Base-by-base conservation (phyloP, 2,888 invertebrate genomes). In the Chymomyza fuscimana region DNA sequence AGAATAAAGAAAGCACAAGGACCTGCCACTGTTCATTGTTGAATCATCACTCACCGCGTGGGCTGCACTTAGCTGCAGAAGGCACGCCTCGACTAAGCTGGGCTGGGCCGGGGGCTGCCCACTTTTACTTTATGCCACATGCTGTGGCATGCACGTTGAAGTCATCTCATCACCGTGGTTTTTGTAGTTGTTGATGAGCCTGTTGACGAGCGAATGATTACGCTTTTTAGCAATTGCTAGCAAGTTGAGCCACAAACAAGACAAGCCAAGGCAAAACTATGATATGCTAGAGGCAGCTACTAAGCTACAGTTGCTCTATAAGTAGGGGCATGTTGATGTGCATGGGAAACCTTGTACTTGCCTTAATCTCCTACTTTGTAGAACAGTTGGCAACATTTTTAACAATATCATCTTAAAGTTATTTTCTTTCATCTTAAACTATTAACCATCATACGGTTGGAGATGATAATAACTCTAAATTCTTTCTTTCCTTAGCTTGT, bases 21-120 rank as follows among this genome's bases (percentile, higher is more conserved):
- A 58, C 74, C 79, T 86, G 83, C 77, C 83, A 84, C 79, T 86
- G 87, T 86, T 86, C 83, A 84, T 86, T 86, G 80, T 84, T 79
- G 85, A 82, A 80, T 84, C 83, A 86, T 84, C 83, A 82, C 85
- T 84, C 83, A 84, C 74, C 65, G 16, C 52, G 16, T 12, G 40
- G 22, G 40, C 6, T n/a, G 61, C n/a, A 10, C 50, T 56, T 12
- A 36, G 22, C 52, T 56, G 46, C 2, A 12, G 12, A 16, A 32
- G 50, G 56, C 22, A 40, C 16, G 46, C 29, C 19, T n/a, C 32
- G 32, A 32, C 19, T 54, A 1, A 62, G 68, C 74, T 69, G 70
- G 74, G 46, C 19, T 19, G 16, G 60, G 66, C 73, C 67, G 69
- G 74, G 46, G 25, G 40, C 61, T 58, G 15, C 46, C 69, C 74